These are phyloP conservation scores for Acrobasis suavella DNA, from an alignment of 2,888 invertebrate species.

Conservation along the genomic window DNA sequence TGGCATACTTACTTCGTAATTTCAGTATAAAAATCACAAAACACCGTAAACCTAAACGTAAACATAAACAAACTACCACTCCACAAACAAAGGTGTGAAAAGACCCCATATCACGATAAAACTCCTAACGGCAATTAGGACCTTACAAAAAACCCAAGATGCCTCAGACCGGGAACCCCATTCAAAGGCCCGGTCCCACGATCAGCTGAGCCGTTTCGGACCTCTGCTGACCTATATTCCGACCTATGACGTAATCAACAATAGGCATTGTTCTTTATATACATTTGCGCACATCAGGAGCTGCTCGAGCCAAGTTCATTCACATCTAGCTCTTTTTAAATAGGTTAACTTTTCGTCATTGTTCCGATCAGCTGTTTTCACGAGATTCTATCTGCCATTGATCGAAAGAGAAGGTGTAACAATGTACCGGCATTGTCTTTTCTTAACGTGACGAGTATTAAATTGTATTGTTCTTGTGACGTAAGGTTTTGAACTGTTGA, in stretches of 20 bases:
- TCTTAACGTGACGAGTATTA: slow-evolving; percentile 54
- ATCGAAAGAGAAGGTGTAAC: slow-evolving; percentile 60
- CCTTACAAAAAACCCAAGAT: slow-evolving; percentile 41
- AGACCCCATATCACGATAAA: slow-evolving; percentile 28
- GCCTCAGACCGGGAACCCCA: slow-evolving; percentile 40
- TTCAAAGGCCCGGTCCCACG: slow-evolving; percentile 56
- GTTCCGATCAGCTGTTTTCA: slow-evolving; percentile 76
- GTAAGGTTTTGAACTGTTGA: slow-evolving; percentile 38
- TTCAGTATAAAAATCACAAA: too few relatives aligned
- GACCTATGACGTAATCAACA: slow-evolving; percentile 78
- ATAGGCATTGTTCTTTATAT: slow-evolving; percentile 79
- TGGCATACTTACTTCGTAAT: too few relatives aligned
- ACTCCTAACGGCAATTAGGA: slow-evolving; percentile 35
- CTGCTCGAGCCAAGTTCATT: slow-evolving; percentile 78
- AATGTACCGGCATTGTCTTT: slow-evolving; percentile 66
- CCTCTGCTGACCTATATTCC: slow-evolving; percentile 76
- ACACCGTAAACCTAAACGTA: background rate
- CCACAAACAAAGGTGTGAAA: slow-evolving; percentile 22
- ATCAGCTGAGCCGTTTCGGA: slow-evolving; percentile 79
- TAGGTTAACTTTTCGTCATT: slow-evolving; percentile 78
- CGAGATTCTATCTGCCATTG: slow-evolving; percentile 69
- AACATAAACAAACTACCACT: background rate
- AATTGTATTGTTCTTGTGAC: slow-evolving; percentile 62
- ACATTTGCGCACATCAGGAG: slow-evolving; percentile 77
- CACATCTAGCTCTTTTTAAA: slow-evolving; percentile 72